Conservation (phyloP, 2,113 vertebrate genomes). For the Suricata suricatta region DNA sequence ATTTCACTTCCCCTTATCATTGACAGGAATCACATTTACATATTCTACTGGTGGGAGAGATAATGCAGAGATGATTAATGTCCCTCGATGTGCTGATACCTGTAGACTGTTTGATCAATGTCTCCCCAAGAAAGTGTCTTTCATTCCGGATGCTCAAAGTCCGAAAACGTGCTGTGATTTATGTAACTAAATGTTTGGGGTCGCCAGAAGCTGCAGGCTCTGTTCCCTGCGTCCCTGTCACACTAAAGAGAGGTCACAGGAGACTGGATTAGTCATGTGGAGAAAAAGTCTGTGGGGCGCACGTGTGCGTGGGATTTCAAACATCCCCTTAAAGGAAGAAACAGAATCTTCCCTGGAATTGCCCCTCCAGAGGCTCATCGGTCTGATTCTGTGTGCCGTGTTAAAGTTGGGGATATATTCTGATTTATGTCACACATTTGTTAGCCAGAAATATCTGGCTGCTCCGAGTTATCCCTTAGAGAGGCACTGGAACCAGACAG, state of each 20-base stretch:
- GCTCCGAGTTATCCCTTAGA: slow-evolving; percentile 67
- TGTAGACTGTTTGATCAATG: slow-evolving; percentile 94
- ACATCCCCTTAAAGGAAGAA: slow-evolving; percentile 67
- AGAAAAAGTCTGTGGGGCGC: slow-evolving; percentile 81
- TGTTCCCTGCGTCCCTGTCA: slow-evolving; percentile 87
- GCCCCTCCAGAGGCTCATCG: slow-evolving; percentile 65
- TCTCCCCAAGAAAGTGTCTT: slow-evolving; percentile 93
- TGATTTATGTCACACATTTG: slow-evolving; percentile 81
- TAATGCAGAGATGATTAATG: slow-evolving; percentile 96
- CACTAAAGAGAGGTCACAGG: slow-evolving; percentile 93
- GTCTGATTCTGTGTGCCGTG: slow-evolving; percentile 36
- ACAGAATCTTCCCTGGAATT: background rate
- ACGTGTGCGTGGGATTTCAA: slow-evolving; percentile 31
- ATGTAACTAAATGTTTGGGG: slow-evolving; percentile 95
- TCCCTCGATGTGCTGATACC: slow-evolving; percentile 96
- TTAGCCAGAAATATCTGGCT: slow-evolving; percentile 72
- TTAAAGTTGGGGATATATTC: slow-evolving; percentile 72
- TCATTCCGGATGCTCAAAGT: slow-evolving; percentile 89
- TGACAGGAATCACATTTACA: slow-evolving; percentile 98
- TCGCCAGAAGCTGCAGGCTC: slow-evolving; percentile 86
- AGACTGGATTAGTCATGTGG: slow-evolving; percentile 90
- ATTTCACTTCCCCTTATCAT: slow-evolving; percentile 93
- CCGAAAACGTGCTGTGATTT: slow-evolving; percentile 92
- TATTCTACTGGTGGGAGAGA: slow-evolving; percentile 93
- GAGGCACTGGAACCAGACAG: slow-evolving; percentile 43